Percentiles rank a stretch among this genome's conserved stretches.
Evolutionary conservation across 1,140 invertebrate species (phyloP).

Genomic region (Drepana arcuata): DNA sequence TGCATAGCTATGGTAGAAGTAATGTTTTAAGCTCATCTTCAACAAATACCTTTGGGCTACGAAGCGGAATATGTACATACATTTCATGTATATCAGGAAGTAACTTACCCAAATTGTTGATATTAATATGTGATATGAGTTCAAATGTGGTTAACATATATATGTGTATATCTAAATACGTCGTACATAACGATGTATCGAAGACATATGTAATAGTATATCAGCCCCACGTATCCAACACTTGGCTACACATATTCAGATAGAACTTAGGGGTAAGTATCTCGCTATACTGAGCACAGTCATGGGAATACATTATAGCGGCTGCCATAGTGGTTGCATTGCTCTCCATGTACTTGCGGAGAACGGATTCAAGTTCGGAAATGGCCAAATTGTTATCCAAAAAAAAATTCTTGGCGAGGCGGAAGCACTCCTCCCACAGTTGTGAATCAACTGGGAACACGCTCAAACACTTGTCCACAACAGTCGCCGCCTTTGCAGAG

Average conservation of each 20-base stretch:
- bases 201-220: too few species aligned
- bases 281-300: constrained; percentile 48
- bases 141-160: too few species aligned
- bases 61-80: too few species aligned
- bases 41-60: too few species aligned
- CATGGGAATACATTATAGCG: constrained; percentile 56
- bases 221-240: constrained; percentile 58
- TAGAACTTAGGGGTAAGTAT: constrained; percentile 56
- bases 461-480: constrained; percentile 52
- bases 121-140: too few species aligned
- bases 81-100: too few species aligned
- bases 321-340: constrained; percentile 51
- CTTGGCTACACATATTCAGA: constrained; percentile 56
- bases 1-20: too few species aligned
- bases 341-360: constrained; percentile 53
- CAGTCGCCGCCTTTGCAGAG: constrained; percentile 32
- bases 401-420: constrained; percentile 47
- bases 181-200: too few species aligned
- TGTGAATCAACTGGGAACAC: constrained; percentile 47
- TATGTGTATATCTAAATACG: too few species aligned
- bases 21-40: too few species aligned
- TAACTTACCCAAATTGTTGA: too few species aligned
- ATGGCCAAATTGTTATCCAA: constrained; percentile 45
- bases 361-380: constrained; percentile 40
- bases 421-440: constrained; percentile 54